These are phyloP conservation scores for Heliopora coerulea DNA, from an alignment of 92 coral and sea anemone species.

Conservation along the genomic window DNA sequence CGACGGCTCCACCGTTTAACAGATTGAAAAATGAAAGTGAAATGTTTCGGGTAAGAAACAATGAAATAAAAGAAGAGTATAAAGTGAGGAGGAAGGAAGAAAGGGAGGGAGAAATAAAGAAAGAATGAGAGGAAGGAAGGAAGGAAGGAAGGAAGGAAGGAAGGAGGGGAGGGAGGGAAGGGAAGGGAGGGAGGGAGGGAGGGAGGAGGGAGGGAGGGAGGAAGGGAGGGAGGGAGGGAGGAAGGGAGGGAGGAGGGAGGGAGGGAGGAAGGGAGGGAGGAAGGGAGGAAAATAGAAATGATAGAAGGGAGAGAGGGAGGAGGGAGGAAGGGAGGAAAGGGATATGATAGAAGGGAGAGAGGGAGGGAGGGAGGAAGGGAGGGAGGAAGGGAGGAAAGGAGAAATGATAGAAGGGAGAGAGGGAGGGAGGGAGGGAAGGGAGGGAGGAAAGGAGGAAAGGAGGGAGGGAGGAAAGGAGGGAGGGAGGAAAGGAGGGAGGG, in stretches of 20 bases:
- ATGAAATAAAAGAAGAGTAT: background rate
- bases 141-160: background rate
- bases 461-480: background rate
- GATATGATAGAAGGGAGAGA: too few species aligned
- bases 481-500: background rate
- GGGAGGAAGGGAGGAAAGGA: background rate
- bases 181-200: background rate
- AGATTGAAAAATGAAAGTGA: background rate
- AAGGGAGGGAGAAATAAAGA: background rate
- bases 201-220: background rate
- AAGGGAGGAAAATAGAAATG: background rate
- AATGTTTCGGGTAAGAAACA: background rate
- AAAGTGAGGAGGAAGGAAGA: background rate
- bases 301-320: background rate
- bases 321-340: background rate
- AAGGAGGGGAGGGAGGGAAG: background rate
- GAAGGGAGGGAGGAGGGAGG: background rate
- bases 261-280: background rate
- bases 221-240: background rate
- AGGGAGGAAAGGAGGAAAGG: background rate
- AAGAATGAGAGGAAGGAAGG: background rate
- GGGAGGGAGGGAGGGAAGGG: background rate
- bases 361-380: too few species aligned
- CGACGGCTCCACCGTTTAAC: constrained; percentile 15
- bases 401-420: background rate